phyloP scores from a whole-genome alignment of 1,140 invertebrate species.

The Trichomalopsis sarcophagae region DNA sequence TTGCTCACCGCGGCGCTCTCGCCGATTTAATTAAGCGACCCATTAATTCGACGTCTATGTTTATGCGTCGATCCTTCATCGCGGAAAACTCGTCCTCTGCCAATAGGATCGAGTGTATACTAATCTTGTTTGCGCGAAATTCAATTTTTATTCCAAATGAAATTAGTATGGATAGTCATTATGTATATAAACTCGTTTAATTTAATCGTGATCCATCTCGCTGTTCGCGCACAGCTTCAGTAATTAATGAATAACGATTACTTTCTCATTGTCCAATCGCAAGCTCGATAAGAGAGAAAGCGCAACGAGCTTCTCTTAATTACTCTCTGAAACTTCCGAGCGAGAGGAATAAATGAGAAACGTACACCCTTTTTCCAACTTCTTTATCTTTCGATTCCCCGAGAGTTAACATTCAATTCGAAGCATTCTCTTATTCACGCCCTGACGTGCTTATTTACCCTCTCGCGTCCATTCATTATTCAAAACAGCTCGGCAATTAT shows the following conservation, averaged over 20 bases:
- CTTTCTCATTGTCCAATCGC: conserved; percentile 8
- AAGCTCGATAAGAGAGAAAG: background rate
- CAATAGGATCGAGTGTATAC: no score
- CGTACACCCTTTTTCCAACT: background rate
- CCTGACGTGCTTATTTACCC: no score
- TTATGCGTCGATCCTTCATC: background rate
- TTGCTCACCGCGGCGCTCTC: background rate
- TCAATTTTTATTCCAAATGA: no score
- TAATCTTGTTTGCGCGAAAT: no score
- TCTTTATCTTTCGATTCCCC: background rate
- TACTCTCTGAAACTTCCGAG: background rate
- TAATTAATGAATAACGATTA: background rate
- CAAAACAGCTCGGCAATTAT: background rate
- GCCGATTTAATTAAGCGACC: conserved; percentile 10
- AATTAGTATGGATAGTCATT: background rate
- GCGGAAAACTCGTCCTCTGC: no score
- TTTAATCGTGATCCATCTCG: background rate
- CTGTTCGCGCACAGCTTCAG: no score
- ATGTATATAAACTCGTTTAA: background rate
- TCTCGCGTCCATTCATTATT: background rate
- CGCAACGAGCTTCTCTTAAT: conserved; percentile 13
- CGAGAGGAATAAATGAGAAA: background rate
- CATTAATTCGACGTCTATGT: background rate
- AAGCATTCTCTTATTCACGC: background rate
- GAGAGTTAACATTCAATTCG: background rate